Evolutionary conservation across 2,888 invertebrate genomes (phyloP).

Genomic region (Limenitis camilla): DNA sequence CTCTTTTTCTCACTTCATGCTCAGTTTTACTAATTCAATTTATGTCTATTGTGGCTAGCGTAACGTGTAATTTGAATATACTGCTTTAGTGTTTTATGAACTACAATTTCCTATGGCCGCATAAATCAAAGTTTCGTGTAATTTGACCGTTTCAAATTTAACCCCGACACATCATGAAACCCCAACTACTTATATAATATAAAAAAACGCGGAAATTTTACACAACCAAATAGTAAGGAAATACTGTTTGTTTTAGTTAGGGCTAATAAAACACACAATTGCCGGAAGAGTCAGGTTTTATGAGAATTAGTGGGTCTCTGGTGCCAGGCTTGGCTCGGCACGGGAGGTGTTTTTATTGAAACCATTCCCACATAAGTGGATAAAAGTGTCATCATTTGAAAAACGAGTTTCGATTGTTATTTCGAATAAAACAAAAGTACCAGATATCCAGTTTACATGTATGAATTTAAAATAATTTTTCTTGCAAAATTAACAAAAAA

Average conservation of each 20-base stretch:
- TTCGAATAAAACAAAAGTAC: constrained; percentile 3
- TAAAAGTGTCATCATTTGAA: constrained; percentile 15
- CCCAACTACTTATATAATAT: constrained; percentile 3
- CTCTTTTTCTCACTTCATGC: constrained; percentile 13
- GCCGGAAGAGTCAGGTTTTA: constrained; percentile 7
- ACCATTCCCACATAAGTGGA: constrained; percentile 10
- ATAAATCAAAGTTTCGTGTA: constrained; percentile 6
- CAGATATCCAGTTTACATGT: no score
- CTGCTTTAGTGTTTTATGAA: not conserved
- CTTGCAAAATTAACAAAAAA: no score
- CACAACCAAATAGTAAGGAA: constrained; percentile 9
- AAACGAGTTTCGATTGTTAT: constrained; percentile 8
- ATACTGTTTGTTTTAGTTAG: constrained; percentile 14
- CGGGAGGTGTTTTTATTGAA: constrained; percentile 16
- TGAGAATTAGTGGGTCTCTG: constrained; percentile 10
- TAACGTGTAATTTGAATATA: not conserved
- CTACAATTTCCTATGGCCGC: not conserved
- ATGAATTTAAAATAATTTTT: no score
- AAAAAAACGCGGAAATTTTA: constrained; percentile 9
- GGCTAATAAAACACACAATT: constrained; percentile 15
- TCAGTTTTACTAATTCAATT: not conserved
- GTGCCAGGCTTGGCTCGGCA: constrained; percentile 19
- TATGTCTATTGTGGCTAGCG: constrained; percentile 1
- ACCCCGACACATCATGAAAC: not conserved
- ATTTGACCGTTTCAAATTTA: constrained; percentile 1